Evolutionary conservation across 1,140 invertebrate species (phyloP).

Genomic region (Plutomurus gul): DNA sequence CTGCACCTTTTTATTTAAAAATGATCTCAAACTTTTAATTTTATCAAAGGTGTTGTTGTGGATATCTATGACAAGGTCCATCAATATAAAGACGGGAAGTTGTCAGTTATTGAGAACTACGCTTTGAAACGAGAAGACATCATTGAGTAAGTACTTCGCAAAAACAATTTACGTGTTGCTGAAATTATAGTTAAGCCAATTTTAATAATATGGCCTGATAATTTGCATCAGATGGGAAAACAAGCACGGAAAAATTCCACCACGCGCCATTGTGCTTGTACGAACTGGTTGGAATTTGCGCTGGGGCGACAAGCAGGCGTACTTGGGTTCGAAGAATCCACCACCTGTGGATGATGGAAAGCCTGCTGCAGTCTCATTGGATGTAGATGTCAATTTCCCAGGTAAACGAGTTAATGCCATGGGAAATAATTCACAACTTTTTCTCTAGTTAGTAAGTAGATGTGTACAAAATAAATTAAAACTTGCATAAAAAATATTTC

Average conservation of each 20-base stretch:
- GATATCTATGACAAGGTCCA: constrained; percentile 61
- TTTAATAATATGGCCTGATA: not conserved
- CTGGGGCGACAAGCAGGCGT: constrained; percentile 54
- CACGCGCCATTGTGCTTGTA: constrained; percentile 60
- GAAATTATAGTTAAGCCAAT: not conserved
- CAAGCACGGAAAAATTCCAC: constrained; percentile 58
- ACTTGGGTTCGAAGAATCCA: constrained; percentile 26
- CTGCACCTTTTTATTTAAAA: no score
- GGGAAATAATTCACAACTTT: no score
- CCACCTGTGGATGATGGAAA: no score
- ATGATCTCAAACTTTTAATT: no score
- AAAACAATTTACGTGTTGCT: not conserved
- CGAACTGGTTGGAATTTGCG: constrained; percentile 63
- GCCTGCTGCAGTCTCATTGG: no score
- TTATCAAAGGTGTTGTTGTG: no score
- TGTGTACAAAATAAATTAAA: no score
- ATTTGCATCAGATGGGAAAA: constrained; percentile 58
- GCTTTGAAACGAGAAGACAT: constrained; percentile 56
- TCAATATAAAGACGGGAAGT: constrained; percentile 46
- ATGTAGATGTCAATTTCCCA: constrained; percentile 55
- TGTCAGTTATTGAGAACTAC: constrained; percentile 44
- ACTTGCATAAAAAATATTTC: no score
- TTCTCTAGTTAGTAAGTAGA: no score
- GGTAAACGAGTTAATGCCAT: no score
- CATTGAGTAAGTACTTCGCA: constrained; percentile 39